Percentiles rank a stretch among this genome's conserved stretches.
Evolutionary conservation across 37 sponge, comb jelly and placozoan genomes (phyloP).

Genomic region (Bolinopsis microptera): DNA sequence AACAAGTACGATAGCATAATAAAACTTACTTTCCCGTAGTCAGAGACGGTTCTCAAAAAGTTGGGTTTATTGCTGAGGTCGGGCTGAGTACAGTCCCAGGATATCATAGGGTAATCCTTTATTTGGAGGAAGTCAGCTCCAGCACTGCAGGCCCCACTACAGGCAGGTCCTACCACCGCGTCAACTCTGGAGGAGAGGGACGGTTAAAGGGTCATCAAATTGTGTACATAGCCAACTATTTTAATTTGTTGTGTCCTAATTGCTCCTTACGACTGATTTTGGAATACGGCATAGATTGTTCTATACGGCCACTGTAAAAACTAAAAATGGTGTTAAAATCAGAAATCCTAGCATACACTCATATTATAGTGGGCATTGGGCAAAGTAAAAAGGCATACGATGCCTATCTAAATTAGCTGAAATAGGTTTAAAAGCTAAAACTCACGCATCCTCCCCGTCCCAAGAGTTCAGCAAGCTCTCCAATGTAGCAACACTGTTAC

Average conservation of each 20-base stretch:
- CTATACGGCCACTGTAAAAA: too few relatives aligned
- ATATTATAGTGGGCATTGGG: too few relatives aligned
- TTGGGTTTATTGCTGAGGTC: conserved; percentile 62
- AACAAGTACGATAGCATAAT: too few relatives aligned
- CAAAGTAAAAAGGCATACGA: too few relatives aligned
- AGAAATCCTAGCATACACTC: too few relatives aligned
- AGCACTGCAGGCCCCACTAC: conserved; percentile 64
- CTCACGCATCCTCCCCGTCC: conserved; percentile 51
- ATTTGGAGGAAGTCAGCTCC: conserved; percentile 61
- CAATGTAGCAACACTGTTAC: conserved; percentile 50
- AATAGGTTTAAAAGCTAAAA: too few relatives aligned
- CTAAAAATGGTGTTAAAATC: too few relatives aligned
- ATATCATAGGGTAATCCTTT: conserved; percentile 36
- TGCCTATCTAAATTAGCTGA: too few relatives aligned
- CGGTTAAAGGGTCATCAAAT: background rate
- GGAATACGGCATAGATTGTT: too few relatives aligned
- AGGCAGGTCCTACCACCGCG: conserved; percentile 46
- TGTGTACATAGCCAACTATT: too few relatives aligned
- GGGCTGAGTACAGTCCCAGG: conserved; percentile 57
- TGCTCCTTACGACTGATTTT: too few relatives aligned
- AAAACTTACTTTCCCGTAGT: conserved; percentile 54
- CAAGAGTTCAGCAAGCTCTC: conserved; percentile 50
- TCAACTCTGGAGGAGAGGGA: conserved; percentile 1
- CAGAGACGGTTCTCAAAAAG: conserved; percentile 42
- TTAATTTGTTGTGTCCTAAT: too few relatives aligned